Conservation (phyloP, 2,113 vertebrate species). For the Pogona vitticeps region DNA sequence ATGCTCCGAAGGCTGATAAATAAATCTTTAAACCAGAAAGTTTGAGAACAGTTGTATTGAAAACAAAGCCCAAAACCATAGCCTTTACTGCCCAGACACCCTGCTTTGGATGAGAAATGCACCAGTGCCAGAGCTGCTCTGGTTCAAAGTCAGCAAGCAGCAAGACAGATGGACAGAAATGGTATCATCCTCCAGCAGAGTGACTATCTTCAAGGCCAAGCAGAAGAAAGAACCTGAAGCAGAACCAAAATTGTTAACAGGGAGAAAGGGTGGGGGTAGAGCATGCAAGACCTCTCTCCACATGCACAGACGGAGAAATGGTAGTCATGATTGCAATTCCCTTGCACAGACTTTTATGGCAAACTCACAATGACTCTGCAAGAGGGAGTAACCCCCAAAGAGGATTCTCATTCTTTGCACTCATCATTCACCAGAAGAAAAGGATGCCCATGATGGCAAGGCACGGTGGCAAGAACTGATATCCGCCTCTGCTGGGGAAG, state of each 20-base stretch:
- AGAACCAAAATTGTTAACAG: neutral
- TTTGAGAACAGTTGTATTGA: neutral
- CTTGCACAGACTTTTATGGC: too few relatives aligned
- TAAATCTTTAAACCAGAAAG: neutral
- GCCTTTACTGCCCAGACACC: neutral
- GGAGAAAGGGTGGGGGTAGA: neutral
- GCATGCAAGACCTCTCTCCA: too few relatives aligned
- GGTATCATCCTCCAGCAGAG: neutral
- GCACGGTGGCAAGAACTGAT: neutral
- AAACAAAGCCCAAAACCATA: neutral
- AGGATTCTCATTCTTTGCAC: neutral
- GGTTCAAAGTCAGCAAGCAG: neutral
- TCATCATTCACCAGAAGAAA: neutral
- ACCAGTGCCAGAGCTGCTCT: neutral
- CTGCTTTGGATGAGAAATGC: neutral
- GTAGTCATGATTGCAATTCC: too few relatives aligned
- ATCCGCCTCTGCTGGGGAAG: neutral
- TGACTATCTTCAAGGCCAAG: neutral
- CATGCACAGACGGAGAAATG: too few relatives aligned
- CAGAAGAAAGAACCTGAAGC: neutral
- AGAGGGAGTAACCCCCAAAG: neutral
- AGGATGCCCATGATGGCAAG: neutral
- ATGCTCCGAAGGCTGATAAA: neutral
- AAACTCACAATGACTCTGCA: too few relatives aligned
- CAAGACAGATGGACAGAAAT: neutral